Percentiles rank a stretch among this genome's conserved stretches.
These are phyloP conservation scores for Crotalus helleri DNA, from an alignment of 2,113 vertebrate genomes.

Conservation along the genomic window DNA sequence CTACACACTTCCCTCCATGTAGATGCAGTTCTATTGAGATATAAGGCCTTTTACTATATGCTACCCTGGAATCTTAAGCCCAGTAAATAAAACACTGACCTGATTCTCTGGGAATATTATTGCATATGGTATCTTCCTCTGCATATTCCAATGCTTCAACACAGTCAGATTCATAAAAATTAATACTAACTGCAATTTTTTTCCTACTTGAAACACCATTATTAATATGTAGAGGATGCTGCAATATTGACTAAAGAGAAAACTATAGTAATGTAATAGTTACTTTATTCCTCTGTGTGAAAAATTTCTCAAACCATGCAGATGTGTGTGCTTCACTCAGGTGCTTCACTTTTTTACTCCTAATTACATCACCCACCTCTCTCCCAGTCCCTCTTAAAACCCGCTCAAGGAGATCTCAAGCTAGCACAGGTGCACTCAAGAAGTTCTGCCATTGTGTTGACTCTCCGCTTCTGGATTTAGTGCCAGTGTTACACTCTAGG, in stretches of 20 bases:
- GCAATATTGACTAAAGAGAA: background rate
- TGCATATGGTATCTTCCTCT: background rate
- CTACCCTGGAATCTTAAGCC: background rate
- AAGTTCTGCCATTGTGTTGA: background rate
- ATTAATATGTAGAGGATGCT: background rate
- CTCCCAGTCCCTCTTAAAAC: background rate
- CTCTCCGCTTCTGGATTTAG: background rate
- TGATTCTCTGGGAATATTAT: background rate
- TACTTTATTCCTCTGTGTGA: background rate
- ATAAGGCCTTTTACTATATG: background rate
- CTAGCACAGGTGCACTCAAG: conserved; percentile 7
- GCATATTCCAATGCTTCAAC: background rate
- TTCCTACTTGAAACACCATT: background rate
- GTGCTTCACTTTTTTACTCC: background rate
- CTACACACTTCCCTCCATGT: no score
- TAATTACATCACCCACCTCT: background rate
- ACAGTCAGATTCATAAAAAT: background rate
- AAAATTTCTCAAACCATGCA: conserved; percentile 1
- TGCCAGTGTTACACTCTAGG: background rate
- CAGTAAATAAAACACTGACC: background rate
- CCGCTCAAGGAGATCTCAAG: conserved; percentile 12
- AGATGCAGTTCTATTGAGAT: background rate
- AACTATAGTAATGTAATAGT: background rate
- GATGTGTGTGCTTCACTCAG: conserved; percentile 14
- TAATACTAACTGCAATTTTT: background rate